Evolutionary conservation across 2,888 invertebrate genomes (phyloP).

Genomic region (Cheilosia vulpina): DNA sequence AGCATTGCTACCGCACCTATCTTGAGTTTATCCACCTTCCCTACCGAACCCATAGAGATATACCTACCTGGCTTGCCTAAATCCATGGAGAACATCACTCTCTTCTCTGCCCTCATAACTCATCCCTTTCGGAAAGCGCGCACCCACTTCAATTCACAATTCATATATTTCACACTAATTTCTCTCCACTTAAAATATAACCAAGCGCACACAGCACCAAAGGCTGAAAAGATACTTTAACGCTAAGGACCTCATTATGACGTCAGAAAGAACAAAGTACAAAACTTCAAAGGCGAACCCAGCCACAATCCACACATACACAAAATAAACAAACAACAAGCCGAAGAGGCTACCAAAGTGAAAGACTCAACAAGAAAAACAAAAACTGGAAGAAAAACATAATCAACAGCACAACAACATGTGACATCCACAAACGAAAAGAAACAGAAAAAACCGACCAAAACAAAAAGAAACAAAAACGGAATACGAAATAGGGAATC

Average conservation of each 20-base stretch:
- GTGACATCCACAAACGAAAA: constrained; percentile 59
- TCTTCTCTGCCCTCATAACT: constrained; percentile 43
- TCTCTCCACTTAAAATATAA: constrained; percentile 59
- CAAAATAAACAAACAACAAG: constrained; percentile 48
- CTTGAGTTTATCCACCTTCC: neutral
- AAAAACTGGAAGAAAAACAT: constrained; percentile 28
- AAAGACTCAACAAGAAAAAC: constrained; percentile 33
- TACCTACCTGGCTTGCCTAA: neutral
- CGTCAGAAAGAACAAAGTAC: constrained; percentile 49
- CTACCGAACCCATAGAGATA: neutral
- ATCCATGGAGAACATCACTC: constrained; percentile 5
- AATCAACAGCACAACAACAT: constrained; percentile 62
- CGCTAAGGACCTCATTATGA: constrained; percentile 66
- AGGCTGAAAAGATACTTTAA: constrained; percentile 60
- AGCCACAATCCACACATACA: neutral
- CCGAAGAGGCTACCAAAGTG: constrained; percentile 57
- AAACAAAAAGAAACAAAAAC: constrained; percentile 59
- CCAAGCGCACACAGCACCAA: constrained; percentile 28
- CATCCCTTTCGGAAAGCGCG: constrained; percentile 35
- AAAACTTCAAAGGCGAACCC: constrained; percentile 65
- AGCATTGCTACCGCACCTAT: constrained; percentile 23
- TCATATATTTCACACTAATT: constrained; percentile 68
- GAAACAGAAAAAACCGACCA: constrained; percentile 65
- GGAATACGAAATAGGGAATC: constrained; percentile 1
- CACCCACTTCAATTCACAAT: constrained; percentile 61